A percentile compares a stretch with the other conserved stretches of the same genome.
Evolutionary conservation across 2,888 invertebrate genomes (phyloP).

Genomic region (Cecidostiba fungosa): DNA sequence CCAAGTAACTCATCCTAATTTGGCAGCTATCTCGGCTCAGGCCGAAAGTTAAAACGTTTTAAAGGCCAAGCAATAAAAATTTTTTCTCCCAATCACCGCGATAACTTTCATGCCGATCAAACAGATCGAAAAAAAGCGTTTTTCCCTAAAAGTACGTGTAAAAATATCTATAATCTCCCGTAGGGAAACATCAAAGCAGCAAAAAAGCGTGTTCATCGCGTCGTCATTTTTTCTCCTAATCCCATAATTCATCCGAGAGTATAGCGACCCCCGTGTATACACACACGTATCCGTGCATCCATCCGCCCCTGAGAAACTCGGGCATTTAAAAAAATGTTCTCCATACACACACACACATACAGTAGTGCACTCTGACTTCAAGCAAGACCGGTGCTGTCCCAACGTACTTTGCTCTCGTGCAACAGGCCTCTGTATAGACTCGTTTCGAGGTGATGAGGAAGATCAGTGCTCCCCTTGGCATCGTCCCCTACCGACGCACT

Average conservation of each 20-base stretch:
- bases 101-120: background rate
- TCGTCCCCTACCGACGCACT: background rate
- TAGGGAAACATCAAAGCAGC: background rate
- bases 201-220: background rate
- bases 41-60: background rate
- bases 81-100: background rate
- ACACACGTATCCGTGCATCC: background rate
- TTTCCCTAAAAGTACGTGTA: conserved; percentile 3
- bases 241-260: background rate
- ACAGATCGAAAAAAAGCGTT: background rate
- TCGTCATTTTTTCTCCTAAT: conserved; percentile 25
- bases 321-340: conserved; percentile 44
- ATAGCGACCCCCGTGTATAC: background rate
- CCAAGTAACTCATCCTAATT: conserved; percentile 18
- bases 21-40: background rate
- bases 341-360: too few relatives aligned
- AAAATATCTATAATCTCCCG: conserved; percentile 15
- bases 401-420: conserved; percentile 9
- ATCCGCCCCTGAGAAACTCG: background rate
- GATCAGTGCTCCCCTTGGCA: conserved; percentile 13
- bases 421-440: background rate
- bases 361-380: background rate
- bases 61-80: background rate
- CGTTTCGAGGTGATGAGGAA: conserved; percentile 5
- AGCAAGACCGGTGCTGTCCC: background rate